Evolutionary conservation across 2,888 invertebrate species (phyloP).

Genomic region (Stenchaetothrips biformis): DNA sequence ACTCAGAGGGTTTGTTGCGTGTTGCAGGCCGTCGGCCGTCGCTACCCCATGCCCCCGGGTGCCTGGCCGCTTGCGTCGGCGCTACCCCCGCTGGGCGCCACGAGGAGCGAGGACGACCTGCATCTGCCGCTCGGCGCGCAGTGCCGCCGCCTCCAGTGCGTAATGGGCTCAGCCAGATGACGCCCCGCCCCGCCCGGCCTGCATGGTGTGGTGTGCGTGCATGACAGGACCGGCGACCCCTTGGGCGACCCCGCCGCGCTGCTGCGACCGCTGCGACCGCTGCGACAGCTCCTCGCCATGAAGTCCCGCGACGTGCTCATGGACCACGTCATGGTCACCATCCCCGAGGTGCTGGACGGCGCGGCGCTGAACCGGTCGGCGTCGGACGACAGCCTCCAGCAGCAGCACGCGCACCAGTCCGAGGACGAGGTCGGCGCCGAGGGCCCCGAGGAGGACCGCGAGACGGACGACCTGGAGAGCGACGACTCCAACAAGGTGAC

Average conservation of each 20-base stretch:
- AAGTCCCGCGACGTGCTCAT: constrained; percentile 16
- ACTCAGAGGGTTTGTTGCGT: not conserved
- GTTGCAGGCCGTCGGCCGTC: not conserved
- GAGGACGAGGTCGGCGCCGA: not conserved
- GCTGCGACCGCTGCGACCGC: not conserved
- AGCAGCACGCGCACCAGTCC: not conserved
- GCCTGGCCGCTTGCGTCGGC: not conserved
- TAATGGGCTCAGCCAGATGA: not conserved
- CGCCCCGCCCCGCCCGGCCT: not conserved
- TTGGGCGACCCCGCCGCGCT: not conserved
- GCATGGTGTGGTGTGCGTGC: not conserved
- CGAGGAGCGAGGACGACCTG: constrained; percentile 15
- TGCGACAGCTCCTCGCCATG: not conserved
- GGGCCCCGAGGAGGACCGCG: not conserved
- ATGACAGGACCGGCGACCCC: not conserved
- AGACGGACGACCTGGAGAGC: not conserved
- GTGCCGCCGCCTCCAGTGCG: not conserved
- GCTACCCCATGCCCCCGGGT: not conserved
- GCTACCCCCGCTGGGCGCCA: not conserved
- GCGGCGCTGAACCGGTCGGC: not conserved
- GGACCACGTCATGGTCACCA: constrained; percentile 6
- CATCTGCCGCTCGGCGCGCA: not conserved
- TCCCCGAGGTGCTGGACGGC: constrained; percentile 3
- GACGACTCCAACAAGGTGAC: constrained; percentile 9
- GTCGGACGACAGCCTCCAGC: not conserved